Evolutionary conservation across 2,797 vertebrate species (phyloP), one percentile per base, ranked within the genome.

Genomic region (Pitangus sulphuratus): DNA sequence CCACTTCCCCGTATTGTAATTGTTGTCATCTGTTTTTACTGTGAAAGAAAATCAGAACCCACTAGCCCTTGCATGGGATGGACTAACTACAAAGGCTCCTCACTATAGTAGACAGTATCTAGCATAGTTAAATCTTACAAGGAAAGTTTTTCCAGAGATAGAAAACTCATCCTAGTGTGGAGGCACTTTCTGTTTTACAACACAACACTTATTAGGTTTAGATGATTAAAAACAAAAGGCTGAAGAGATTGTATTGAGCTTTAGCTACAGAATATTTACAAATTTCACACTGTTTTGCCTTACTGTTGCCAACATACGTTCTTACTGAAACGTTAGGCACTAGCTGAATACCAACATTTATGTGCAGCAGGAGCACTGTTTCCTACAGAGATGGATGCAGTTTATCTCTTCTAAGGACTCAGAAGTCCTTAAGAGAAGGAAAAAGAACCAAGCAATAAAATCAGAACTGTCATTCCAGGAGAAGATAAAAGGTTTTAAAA

Each of bases 151-250:
- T 57, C 51, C 56, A 76, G 33, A 6, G 28, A 53, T 0, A 45
- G 42, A 57, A 48, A 69, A 70, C n/a, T 50, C 57, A 77, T 39
- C 24, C n/a, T 8, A 21, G 35, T 26, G 14, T 30, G 33, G 20
- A 82, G 25, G 14, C 47, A 76, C 21, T 13, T 87, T 61, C 8
- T 77, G 15, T 70, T 93, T 69, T 61, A 83, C 66, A 84, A 21
- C 13, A 70, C 0, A 4, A n/a, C 7, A 37, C 18, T 62, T 57
- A 3, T 2, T 1, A n/a, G 22, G 13, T 26, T 79, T 28, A 68
- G 40, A 60, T 82, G 56, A 53, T 26, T 28, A 80, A 64, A 30
- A 9, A 26, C 30, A 74, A 51, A 57, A 37, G 3, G 5, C 10
- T 40, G 40, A 64, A 42, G 60, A 78, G 15, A 71, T 8, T 35